These are phyloP conservation scores for Heliconius ismenius DNA, from an alignment of 2,888 invertebrate genomes.

Conservation along the genomic window DNA sequence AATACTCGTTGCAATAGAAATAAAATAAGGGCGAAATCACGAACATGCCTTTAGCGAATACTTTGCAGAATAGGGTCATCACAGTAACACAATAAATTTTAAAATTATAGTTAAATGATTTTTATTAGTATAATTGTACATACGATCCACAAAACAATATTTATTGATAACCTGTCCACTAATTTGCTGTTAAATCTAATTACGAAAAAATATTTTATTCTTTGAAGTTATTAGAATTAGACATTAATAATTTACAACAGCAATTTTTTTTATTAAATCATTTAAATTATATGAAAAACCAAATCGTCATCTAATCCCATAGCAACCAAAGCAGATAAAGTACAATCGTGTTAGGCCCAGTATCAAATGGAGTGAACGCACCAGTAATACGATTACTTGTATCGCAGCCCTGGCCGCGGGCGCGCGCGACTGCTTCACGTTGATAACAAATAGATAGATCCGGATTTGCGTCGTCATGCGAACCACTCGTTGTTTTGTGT, in stretches of 20 bases:
- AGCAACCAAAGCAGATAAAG: conserved; percentile 22
- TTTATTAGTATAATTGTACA: too few species aligned
- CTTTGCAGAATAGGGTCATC: conserved; percentile 51
- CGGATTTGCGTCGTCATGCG: conserved; percentile 81
- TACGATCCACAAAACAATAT: too few species aligned
- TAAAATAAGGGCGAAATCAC: conserved; percentile 55
- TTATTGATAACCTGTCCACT: too few species aligned
- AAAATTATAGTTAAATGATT: too few species aligned
- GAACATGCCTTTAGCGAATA: conserved; percentile 54
- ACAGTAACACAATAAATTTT: background rate
- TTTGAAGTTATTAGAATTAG: too few species aligned
- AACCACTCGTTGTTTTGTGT: conserved; percentile 46
- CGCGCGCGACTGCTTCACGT: conserved; percentile 74
- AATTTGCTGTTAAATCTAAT: too few species aligned
- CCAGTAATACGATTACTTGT: conserved; percentile 73
- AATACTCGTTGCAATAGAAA: conserved; percentile 69
- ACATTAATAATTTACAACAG: too few species aligned
- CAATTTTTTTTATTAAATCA: too few species aligned
- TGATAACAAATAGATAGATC: conserved; percentile 82
- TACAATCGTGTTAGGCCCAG: conserved; percentile 32
- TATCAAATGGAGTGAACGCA: conserved; percentile 63
- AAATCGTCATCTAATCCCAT: too few species aligned
- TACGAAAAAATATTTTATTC: too few species aligned
- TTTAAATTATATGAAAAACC: too few species aligned
- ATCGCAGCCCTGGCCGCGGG: conserved; percentile 68